Percentiles rank a stretch among this genome's conserved stretches.
phyloP scores from a whole-genome alignment of 2,113 vertebrate genomes.

The Daubentonia madagascariensis region DNA sequence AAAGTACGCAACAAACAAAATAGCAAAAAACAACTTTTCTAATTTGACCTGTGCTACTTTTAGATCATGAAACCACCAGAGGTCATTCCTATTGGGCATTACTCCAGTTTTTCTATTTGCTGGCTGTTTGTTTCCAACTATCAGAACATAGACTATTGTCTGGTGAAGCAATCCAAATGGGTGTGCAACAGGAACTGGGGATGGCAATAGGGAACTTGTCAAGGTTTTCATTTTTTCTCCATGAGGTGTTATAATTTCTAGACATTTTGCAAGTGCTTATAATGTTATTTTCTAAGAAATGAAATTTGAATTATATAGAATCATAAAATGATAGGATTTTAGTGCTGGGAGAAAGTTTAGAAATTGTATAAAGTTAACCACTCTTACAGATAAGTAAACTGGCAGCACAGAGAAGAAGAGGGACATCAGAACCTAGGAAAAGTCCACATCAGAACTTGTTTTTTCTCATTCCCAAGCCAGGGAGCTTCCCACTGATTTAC shows the following conservation, averaged over 20 bases:
- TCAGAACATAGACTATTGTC: not conserved
- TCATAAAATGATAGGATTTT: constrained; percentile 6
- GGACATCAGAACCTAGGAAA: not conserved
- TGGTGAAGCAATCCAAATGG: not conserved
- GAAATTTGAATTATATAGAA: constrained; percentile 23
- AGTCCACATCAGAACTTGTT: not conserved
- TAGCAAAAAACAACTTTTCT: constrained; percentile 40
- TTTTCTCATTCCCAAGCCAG: constrained; percentile 11
- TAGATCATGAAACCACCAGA: not conserved
- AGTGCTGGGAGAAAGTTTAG: constrained; percentile 5
- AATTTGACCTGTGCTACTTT: constrained; percentile 56
- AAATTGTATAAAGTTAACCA: not conserved
- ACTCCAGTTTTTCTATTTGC: not conserved
- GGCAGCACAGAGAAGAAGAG: not conserved
- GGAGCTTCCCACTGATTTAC: not conserved
- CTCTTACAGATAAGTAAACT: not conserved
- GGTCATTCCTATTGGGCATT: not conserved
- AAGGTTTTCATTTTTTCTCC: not conserved
- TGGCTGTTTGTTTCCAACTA: not conserved
- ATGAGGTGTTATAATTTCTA: not conserved
- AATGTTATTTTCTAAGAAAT: not conserved
- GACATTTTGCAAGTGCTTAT: not conserved
- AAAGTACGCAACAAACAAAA: constrained; percentile 55
- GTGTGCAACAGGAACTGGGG: not conserved
- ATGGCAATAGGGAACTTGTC: not conserved